These are phyloP conservation scores for Psylliodes chrysocephalus DNA, from an alignment of 2,888 invertebrate genomes.

Conservation along the genomic window DNA sequence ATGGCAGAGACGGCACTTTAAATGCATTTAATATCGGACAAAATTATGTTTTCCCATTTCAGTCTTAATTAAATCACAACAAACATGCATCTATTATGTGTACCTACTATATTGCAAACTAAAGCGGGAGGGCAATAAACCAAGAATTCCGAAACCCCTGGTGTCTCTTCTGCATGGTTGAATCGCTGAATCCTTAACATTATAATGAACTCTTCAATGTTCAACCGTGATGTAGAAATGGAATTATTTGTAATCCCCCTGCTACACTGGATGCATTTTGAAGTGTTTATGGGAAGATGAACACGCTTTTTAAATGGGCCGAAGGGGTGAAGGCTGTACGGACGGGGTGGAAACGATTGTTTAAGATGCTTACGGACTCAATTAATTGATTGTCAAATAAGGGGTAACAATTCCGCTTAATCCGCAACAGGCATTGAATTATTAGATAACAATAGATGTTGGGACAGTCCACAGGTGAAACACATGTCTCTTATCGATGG, in stretches of 20 bases:
- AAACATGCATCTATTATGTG: background rate
- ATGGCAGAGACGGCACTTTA: conserved; percentile 5
- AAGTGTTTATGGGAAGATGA: conserved; percentile 38
- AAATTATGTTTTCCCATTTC: conserved; percentile 13
- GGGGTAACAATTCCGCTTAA: too few species aligned
- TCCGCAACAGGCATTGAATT: too few species aligned
- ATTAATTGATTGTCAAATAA: too few species aligned
- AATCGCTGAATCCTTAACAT: conserved; percentile 46
- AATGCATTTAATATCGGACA: conserved; percentile 21
- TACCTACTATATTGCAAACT: conserved; percentile 16
- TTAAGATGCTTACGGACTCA: background rate
- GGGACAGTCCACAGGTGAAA: too few species aligned
- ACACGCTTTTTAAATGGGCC: conserved; percentile 36
- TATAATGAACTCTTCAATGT: conserved; percentile 51
- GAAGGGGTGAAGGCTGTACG: background rate
- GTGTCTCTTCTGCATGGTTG: conserved; percentile 38
- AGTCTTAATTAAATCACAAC: conserved; percentile 21
- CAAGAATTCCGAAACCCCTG: conserved; percentile 30
- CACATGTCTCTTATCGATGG: too few species aligned
- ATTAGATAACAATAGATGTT: too few species aligned
- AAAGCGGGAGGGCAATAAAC: conserved; percentile 12
- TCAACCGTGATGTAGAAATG: conserved; percentile 48
- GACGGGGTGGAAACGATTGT: background rate
- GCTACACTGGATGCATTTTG: conserved; percentile 39
- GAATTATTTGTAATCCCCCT: conserved; percentile 50